Base-by-base conservation (phyloP, 92 coral and sea anemone species). In the Porites rus region DNA sequence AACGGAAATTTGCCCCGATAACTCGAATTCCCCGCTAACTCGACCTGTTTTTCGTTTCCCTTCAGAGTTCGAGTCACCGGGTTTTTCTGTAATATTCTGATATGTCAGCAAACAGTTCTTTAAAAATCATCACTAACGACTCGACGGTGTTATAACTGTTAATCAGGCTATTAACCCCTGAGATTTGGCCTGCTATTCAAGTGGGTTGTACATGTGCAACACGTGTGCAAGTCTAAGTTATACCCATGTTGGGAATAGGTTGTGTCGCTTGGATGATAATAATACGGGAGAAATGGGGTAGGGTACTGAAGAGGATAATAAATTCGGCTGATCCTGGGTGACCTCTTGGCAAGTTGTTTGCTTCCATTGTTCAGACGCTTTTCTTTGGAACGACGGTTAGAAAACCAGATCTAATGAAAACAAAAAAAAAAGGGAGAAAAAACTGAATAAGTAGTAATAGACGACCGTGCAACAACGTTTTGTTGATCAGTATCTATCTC, bases 321-420 rank as follows among this genome's bases (percentile, higher is more conserved):
- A 16, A 84, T 65, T 1, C 82, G 80, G 69, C 88, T 84, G 22
- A 38, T 71, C 53, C 6, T 9, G 2, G 43, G 75, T 61, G 58
- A 28, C 13, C 61, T 19, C 52, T 21, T 17, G 80, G 22, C 13
- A 53, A 65, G 31, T 64, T 79, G 64, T 43, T 63, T 74, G 53
- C 72, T n/a, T 17, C 51, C 46, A 50, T 10, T 65, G 51, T 24
- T 65, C 21, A 66, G 46, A 8, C 88, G 72, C 71, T 91, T 93
- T 10, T 92, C 98, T 69, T 94, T 94, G 16, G 98, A 94, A 68
- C 98, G 89, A 74, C 96, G 81, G 79, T 94, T 94, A 10, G 98
- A 94, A 78, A 94, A 94, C 98, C 98, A 94, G 16, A 94, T 95
- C 98, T 94, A 66, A 4, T 50, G 53, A 61, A 53, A 12, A 22